Evolutionary conservation across 2,113 vertebrate species (phyloP).

Genomic region (Cephalopterus ornatus): DNA sequence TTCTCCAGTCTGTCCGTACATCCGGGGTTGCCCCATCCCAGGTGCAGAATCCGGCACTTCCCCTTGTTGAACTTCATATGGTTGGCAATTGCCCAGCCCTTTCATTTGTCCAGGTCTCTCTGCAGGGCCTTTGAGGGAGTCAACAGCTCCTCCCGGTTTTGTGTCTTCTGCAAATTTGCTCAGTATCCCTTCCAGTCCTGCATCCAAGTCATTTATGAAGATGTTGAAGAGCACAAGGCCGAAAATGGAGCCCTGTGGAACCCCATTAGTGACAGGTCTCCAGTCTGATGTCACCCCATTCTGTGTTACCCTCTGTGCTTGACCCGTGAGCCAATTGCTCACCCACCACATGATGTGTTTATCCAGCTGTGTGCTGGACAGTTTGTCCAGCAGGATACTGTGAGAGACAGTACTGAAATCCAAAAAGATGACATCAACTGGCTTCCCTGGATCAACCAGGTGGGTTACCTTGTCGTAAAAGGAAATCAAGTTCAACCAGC

Average conservation of each 20-base stretch:
- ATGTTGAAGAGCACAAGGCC: background rate
- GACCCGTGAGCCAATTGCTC: background rate
- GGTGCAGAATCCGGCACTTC: background rate
- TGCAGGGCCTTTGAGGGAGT: background rate
- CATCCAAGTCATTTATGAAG: background rate
- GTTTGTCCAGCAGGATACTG: background rate
- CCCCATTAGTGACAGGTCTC: background rate
- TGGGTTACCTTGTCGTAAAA: background rate
- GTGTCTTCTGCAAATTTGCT: background rate
- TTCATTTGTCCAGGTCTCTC: background rate
- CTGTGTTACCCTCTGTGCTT: background rate
- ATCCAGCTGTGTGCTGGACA: background rate
- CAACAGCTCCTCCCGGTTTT: background rate
- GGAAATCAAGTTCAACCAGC: background rate
- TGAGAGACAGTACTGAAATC: background rate
- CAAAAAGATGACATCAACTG: background rate
- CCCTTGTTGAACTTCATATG: background rate
- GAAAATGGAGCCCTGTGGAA: background rate
- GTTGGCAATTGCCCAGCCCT: background rate
- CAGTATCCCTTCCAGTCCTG: background rate
- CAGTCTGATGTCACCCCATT: background rate
- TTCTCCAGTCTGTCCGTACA: background rate
- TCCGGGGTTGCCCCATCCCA: background rate
- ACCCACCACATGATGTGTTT: background rate
- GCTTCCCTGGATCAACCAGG: background rate